A percentile compares a stretch with the other conserved stretches of the same genome.
phyloP scores from a whole-genome alignment of 2,797 vertebrate species.

The Eutrigla gurnardus region DNA sequence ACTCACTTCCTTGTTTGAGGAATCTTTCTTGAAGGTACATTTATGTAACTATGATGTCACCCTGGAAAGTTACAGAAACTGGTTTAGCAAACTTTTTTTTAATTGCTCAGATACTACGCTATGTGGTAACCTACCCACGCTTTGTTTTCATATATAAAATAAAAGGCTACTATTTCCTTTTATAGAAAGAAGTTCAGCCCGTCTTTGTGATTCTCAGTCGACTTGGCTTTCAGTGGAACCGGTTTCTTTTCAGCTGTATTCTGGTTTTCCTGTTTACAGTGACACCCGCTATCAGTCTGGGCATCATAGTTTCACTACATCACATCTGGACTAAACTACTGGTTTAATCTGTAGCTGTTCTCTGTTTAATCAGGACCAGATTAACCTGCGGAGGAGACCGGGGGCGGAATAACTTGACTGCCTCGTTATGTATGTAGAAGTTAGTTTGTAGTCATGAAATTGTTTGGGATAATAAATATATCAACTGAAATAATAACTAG shows the following conservation, averaged over 20 bases:
- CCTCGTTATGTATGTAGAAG: background rate
- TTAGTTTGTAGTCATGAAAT: background rate
- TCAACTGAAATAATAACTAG: background rate
- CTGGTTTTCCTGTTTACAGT: constrained; percentile 41
- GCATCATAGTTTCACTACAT: constrained; percentile 20
- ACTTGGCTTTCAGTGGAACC: background rate
- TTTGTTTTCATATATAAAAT: background rate
- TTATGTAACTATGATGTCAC: background rate
- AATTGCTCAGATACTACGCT: background rate
- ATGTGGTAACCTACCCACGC: background rate
- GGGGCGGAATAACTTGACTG: background rate
- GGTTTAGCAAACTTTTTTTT: background rate
- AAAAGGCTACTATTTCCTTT: too few relatives aligned
- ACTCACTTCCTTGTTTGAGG: too few relatives aligned
- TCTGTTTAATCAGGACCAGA: background rate
- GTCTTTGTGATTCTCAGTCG: background rate
- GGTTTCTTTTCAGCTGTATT: constrained; percentile 29
- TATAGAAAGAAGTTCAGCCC: background rate
- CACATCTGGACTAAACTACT: background rate
- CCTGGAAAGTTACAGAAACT: background rate
- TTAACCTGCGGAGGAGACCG: background rate
- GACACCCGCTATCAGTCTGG: too few relatives aligned
- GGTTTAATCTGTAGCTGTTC: background rate
- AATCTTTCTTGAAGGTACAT: too few relatives aligned
- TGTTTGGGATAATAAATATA: background rate